Evolutionary conservation across 2,797 vertebrate species (phyloP), one percentile per base, ranked within the genome.

Genomic region (Chelon auratus): DNA sequence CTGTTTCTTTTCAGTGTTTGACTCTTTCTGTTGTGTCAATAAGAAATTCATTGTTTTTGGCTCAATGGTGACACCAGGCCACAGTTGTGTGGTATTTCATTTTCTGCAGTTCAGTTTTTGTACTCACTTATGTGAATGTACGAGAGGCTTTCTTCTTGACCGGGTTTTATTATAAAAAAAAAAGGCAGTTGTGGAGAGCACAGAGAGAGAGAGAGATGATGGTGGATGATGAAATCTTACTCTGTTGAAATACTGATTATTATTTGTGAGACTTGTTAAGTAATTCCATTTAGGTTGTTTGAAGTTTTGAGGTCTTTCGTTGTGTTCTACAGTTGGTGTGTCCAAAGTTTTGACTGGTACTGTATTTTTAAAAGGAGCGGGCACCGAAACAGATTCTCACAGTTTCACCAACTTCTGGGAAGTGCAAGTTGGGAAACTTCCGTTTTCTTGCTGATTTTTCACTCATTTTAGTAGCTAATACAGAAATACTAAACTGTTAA

Each of bases 61-160:
- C 82, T 8, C 12, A 24, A 43, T 4, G 36, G 0, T 57, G 53
- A 69, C 37, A 52, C 65, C 9, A 48, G 75, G 68, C 70, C 71
- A 47, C 69, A 66, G 37, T 22, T 40, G 36, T 65, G 42, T 60
- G 76, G 62, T 74, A 66, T 87, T 86, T 77, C 71, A 52, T 82
- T 84, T 79, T 82, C 67, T 81, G 70, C 40, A 62, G 55, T 79
- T 62, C 45, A 58, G 67, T 68, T 82, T 82, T 85, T 81, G 75
- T 69, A 67, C 85, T 84, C 73, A 57, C 77, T 79, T 48, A 61
- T 26, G 84, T 80, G 84, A 81, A 76, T 83, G 73, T 81, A 71
- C 2, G 8, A 70, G 70, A 84, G 52, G 73, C 72, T 74, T 81
- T 79, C 51, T 33, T 68, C 75, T 54, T 70, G 57, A 74, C 86